A percentile compares a stretch with the other conserved stretches of the same genome.
Evolutionary conservation across 2,888 invertebrate genomes (phyloP).

Genomic region (Andrena praecox): DNA sequence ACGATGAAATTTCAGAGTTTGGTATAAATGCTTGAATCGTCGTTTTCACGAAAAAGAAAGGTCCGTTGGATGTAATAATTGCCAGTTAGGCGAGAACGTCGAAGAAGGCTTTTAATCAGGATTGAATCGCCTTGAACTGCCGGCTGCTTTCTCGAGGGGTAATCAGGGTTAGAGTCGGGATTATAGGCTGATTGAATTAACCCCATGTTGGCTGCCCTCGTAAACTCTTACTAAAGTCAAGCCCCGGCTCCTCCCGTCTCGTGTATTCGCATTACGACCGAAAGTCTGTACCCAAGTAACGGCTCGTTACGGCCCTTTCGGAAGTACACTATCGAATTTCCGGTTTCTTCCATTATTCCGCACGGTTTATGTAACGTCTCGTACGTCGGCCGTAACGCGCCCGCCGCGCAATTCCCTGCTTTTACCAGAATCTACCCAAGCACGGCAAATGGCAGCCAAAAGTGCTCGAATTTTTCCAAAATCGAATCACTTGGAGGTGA

Average conservation of each 20-base stretch:
- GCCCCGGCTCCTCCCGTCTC: slow-evolving; percentile 83
- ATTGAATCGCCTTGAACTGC: slow-evolving; percentile 73
- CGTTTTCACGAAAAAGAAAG: slow-evolving; percentile 11
- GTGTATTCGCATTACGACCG: slow-evolving; percentile 80
- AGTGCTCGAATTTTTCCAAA: background rate
- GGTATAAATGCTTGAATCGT: background rate
- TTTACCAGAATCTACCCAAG: slow-evolving; percentile 35
- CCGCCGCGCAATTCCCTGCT: slow-evolving; percentile 39
- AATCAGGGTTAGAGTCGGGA: slow-evolving; percentile 83
- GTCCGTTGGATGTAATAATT: slow-evolving; percentile 34
- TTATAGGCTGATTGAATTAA: slow-evolving; percentile 84
- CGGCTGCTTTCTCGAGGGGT: slow-evolving; percentile 70
- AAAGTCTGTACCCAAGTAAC: slow-evolving; percentile 77
- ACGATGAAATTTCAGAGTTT: background rate
- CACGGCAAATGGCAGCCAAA: background rate
- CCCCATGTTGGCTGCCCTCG: slow-evolving; percentile 82
- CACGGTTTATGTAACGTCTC: slow-evolving; percentile 58
- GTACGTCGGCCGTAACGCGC: slow-evolving; percentile 27
- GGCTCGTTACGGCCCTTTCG: slow-evolving; percentile 76
- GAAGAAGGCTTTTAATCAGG: slow-evolving; percentile 76
- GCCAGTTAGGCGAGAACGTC: slow-evolving; percentile 62
- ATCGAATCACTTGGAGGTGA: no score
- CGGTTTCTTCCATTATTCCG: slow-evolving; percentile 70
- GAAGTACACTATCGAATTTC: slow-evolving; percentile 70
- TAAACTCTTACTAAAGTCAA: slow-evolving; percentile 84